Base-by-base conservation (phyloP, 2,888 invertebrate species). In the Saturnia japonica region DNA sequence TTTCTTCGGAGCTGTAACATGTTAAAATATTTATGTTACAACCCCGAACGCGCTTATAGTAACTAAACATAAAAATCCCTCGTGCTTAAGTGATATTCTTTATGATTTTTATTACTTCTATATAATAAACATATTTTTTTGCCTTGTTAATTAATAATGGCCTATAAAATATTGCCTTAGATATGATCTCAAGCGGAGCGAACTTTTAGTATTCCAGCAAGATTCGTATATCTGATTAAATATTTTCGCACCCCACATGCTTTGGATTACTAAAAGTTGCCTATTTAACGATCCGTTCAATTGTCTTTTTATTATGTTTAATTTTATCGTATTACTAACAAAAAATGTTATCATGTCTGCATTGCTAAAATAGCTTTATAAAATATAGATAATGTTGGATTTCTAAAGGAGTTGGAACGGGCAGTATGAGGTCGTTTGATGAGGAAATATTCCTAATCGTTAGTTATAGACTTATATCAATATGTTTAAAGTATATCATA, bases 391-490 rank as follows among this genome's bases (percentile, higher is more conserved):
- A 73, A 70, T 70, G 74, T 73, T 70, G 68, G 72, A 71, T 71
- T 57, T 68, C 72, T 69, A 74, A 74, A 79, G 78, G 77, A 77
- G 80, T 77, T 77, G 78, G 77, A 76, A 79, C 77, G 75, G 78
- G 78, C 77, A 80, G 78, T 78, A 75, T 74, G 78, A 75, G 80
- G 78, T 71, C 76, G 77, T 77, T 79, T 75, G 82, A 75, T 78
- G 80, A 75, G 77, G 78, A 78, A 72, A 78, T 82, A 85, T 83
- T 81, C 82, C 81, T 85, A 83, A 85, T 84, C 79, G 83, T 85
- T 91, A 91, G 90, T 83, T 85, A 88, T 92, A 92, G 88, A 88
- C 82, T 85, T 88, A 92, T 93, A 93, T 93, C 92, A 93, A 93
- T 93, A 93, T 91, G 89, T 93, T 91, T 91, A 93, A 93, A 84